Base-by-base conservation (phyloP, 2,888 invertebrate species). In the Desoria tigrina region DNA sequence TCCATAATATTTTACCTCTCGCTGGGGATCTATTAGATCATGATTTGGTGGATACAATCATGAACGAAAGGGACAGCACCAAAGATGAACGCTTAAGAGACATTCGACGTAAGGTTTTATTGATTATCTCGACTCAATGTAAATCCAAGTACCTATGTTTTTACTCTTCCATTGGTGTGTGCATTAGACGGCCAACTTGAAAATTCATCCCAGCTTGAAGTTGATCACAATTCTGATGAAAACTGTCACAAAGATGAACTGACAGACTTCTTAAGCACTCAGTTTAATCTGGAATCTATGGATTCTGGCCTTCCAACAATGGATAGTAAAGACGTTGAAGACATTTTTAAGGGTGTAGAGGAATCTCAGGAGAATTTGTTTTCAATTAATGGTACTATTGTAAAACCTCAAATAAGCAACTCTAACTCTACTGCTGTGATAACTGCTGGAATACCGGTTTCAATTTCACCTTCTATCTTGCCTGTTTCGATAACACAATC, bases 301-400 rank as follows among this genome's bases (percentile, higher is more conserved):
- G 87, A 73, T 28, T 63, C 68, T 81, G 84, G 84, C 54, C 81
- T 93, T 65, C 89, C 91, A 1, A 91, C 90, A 76, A 93, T 94
- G 86, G 92, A 93, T 80, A 88, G 90, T 78, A 91, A 91, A 79
- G 93, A 93, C 77, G 92, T 94, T 1, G 93, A 94, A 78, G 93
- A 93, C 80, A 89, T 94, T 78, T 92, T 94, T 81, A 92, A 93
- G 82, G 92, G 90, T 51, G 90, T 89, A n/a, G 90, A 90, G 78
- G 90, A 90, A 79, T 78, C 79, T 28, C 86, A 89, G 83, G 89
- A 90, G 79, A 88, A 89, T 1, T 54, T 65, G 16, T 66, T 68
- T 28, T 55, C 64, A 1, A 89, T 89, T 79, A 90, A 89, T 78
- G 75, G 64, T 71, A 54, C 71, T 7, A 26, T 14, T 6, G 16